Conservation (phyloP, 2,113 vertebrate genomes). For the Limnothrissa miodon region DNA sequence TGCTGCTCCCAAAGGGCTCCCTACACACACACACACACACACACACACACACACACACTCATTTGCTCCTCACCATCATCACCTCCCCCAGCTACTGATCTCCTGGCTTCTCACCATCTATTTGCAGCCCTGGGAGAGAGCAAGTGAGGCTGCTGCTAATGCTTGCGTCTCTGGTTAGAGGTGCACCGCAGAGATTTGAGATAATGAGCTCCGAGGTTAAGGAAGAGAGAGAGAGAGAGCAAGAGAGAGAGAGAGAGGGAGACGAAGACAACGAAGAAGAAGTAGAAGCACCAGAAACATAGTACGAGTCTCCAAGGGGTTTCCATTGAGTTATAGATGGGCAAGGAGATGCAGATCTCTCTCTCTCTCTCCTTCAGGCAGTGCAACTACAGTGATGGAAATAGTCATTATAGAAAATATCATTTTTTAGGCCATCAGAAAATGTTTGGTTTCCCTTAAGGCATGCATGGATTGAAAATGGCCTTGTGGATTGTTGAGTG, state of each 20-base stretch:
- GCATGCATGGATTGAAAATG: background rate
- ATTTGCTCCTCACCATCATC: background rate
- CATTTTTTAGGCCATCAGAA: constrained; percentile 17
- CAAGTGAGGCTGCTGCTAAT: constrained; percentile 73
- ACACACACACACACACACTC: background rate
- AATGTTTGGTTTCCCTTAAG: background rate
- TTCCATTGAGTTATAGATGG: constrained; percentile 72
- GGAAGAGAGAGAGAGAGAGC: background rate
- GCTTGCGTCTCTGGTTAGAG: constrained; percentile 84
- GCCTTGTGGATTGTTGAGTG: constrained; percentile 14
- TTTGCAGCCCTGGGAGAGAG: constrained; percentile 73
- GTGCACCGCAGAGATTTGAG: constrained; percentile 72
- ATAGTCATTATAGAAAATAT: constrained; percentile 32
- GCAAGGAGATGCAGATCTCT: constrained; percentile 46
- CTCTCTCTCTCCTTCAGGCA: background rate
- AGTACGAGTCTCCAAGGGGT: constrained; percentile 80
- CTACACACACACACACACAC: background rate
- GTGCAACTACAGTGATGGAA: constrained; percentile 18
- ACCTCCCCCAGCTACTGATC: constrained; percentile 61
- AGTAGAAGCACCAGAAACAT: constrained; percentile 75
- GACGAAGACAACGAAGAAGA: constrained; percentile 55
- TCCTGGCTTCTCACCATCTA: constrained; percentile 66
- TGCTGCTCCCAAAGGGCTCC: constrained; percentile 62
- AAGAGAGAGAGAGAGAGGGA: constrained; percentile 63
- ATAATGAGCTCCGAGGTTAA: constrained; percentile 85